Percentiles rank a stretch among this genome's conserved stretches.
These are phyloP conservation scores for Lophius piscatorius DNA, from an alignment of 2,113 vertebrate genomes.

Conservation along the genomic window DNA sequence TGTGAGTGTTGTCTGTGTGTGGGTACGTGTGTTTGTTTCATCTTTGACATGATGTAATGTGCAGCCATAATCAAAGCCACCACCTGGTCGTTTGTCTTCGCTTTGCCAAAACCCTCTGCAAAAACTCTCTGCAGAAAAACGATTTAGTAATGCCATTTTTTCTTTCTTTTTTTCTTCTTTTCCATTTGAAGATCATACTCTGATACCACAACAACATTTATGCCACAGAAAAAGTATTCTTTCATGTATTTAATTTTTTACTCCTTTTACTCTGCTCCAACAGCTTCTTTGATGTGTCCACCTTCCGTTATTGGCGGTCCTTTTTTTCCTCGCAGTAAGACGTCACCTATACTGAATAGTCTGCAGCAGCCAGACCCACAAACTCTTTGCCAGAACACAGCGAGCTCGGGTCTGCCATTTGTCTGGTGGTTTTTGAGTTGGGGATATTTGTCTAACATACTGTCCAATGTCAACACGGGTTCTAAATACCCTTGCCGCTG, in stretches of 20 bases:
- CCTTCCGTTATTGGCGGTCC: constrained; percentile 18
- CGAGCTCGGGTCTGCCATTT: constrained; percentile 67
- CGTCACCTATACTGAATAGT: constrained; percentile 65
- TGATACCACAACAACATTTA: background rate
- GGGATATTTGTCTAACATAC: constrained; percentile 74
- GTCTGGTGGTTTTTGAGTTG: constrained; percentile 76
- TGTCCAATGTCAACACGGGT: constrained; percentile 79
- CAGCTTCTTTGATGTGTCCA: constrained; percentile 42
- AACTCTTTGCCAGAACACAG: constrained; percentile 64
- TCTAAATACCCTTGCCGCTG: constrained; percentile 70
- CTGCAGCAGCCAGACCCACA: constrained; percentile 54
- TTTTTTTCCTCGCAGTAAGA: constrained; percentile 55
- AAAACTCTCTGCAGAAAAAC: constrained; percentile 4
- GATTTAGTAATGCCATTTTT: constrained; percentile 1
- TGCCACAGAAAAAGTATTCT: constrained; percentile 10
- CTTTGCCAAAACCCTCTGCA: constrained; percentile 40
- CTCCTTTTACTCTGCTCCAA: constrained; percentile 16
- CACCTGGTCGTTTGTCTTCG: constrained; percentile 79
- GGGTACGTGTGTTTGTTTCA: constrained; percentile 55
- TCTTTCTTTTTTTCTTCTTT: background rate
- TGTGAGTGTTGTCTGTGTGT: constrained; percentile 60
- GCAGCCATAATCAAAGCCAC: constrained; percentile 83
- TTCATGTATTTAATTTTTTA: background rate
- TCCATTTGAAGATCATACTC: constrained; percentile 13
- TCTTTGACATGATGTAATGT: constrained; percentile 87